These are phyloP conservation scores for Chouioia cunea DNA, from an alignment of 2,888 invertebrate genomes.

Conservation along the genomic window DNA sequence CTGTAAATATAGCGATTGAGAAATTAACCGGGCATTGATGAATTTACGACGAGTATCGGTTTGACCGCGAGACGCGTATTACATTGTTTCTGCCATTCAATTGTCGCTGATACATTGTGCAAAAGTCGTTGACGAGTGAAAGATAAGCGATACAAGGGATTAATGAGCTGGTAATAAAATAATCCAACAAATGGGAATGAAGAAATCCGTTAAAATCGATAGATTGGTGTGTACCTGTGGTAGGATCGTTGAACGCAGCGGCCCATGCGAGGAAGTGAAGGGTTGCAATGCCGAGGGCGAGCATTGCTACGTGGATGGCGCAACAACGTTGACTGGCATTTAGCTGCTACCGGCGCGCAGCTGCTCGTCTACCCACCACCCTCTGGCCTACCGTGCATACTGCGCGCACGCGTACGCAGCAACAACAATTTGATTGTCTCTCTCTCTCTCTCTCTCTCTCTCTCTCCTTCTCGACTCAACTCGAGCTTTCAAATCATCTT, in stretches of 20 bases:
- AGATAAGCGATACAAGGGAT: too few relatives aligned
- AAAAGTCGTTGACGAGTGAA: too few relatives aligned
- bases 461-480: neutral
- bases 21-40: too few relatives aligned
- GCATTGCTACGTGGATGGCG: conserved; percentile 64
- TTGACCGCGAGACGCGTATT: too few relatives aligned
- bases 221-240: conserved; percentile 61
- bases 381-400: conserved; percentile 14
- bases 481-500: too few relatives aligned
- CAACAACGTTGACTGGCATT: conserved; percentile 64
- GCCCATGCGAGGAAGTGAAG: conserved; percentile 61
- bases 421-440: neutral
- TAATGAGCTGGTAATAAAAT: too few relatives aligned
- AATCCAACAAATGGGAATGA: too few relatives aligned
- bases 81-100: too few relatives aligned
- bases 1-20: too few relatives aligned
- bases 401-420: conserved; percentile 46
- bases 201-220: too few relatives aligned
- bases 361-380: conserved; percentile 45
- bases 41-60: too few relatives aligned
- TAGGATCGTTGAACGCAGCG: conserved; percentile 63
- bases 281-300: conserved; percentile 60
- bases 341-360: conserved; percentile 41
- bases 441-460: neutral
- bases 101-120: too few relatives aligned